Percentiles rank a stretch among this genome's conserved stretches.
phyloP scores from a whole-genome alignment of 2,888 invertebrate species.

The Temnothorax unifasciatus region DNA sequence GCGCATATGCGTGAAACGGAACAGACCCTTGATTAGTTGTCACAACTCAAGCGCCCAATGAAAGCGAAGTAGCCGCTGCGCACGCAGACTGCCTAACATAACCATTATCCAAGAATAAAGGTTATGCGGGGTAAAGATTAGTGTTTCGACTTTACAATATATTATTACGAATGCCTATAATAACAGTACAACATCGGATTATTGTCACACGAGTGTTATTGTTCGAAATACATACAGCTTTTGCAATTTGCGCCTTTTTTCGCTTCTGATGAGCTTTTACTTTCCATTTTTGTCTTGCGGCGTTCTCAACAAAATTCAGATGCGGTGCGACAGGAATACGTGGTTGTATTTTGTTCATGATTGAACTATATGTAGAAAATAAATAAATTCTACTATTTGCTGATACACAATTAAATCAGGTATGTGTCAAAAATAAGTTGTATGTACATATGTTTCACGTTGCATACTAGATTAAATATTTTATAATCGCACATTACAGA shows the following conservation, averaged over 20 bases:
- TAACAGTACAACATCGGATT: conserved; percentile 1
- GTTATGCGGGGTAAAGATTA: not conserved
- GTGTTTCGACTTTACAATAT: not conserved
- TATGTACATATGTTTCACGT: not conserved
- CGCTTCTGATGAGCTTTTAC: not conserved
- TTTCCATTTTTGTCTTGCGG: no score
- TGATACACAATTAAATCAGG: not conserved
- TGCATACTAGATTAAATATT: conserved; percentile 2
- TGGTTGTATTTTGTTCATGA: not conserved
- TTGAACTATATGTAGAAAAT: not conserved
- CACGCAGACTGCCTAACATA: not conserved
- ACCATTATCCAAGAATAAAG: not conserved
- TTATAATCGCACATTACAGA: conserved; percentile 12
- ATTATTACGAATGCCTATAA: conserved; percentile 4
- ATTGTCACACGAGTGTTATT: not conserved
- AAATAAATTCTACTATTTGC: conserved; percentile 5
- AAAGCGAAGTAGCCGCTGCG: not conserved
- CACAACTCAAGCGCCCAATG: not conserved
- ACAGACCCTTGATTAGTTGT: not conserved
- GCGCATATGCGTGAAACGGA: no score
- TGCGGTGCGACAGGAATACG: not conserved
- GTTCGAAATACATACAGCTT: not conserved
- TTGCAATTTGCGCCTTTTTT: not conserved
- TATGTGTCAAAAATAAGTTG: conserved; percentile 9
- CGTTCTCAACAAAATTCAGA: no score